phyloP scores from a whole-genome alignment of 2,113 vertebrate species.

The Gopherus flavomarginatus region DNA sequence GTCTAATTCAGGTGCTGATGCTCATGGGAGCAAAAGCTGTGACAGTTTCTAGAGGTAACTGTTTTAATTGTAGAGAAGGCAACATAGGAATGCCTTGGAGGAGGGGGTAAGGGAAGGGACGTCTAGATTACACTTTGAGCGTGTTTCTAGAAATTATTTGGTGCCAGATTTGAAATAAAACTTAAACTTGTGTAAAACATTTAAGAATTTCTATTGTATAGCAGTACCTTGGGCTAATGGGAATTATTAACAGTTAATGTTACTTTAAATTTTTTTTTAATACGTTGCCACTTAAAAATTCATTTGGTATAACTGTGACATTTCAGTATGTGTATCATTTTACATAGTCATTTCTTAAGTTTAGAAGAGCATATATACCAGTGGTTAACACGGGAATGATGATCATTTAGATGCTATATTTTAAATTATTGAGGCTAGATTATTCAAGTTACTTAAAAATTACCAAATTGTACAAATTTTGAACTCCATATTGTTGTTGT shows the following conservation, averaged over 20 bases:
- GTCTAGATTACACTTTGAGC: background rate
- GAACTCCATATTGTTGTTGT: background rate
- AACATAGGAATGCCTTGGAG: background rate
- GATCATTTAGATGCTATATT: background rate
- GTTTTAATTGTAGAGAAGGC: background rate
- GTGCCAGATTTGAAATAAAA: background rate
- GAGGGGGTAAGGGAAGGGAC: background rate
- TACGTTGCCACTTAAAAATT: background rate
- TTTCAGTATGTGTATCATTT: background rate
- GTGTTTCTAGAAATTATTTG: background rate
- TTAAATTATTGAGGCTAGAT: background rate
- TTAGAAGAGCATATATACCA: background rate
- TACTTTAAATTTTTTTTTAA: background rate
- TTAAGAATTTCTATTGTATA: background rate
- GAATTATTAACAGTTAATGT: background rate
- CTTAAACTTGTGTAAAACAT: background rate
- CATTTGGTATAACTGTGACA: background rate
- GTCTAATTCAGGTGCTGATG: background rate
- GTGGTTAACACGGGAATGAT: background rate
- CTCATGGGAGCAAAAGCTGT: rapidly evolving
- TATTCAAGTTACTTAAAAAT: background rate
- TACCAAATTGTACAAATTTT: background rate
- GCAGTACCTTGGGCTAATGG: background rate
- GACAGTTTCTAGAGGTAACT: background rate
- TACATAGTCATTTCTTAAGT: background rate